Percentiles rank a stretch among this genome's conserved stretches.
Evolutionary conservation across 1,140 invertebrate genomes (phyloP).

Genomic region (Metaphire vulgaris): DNA sequence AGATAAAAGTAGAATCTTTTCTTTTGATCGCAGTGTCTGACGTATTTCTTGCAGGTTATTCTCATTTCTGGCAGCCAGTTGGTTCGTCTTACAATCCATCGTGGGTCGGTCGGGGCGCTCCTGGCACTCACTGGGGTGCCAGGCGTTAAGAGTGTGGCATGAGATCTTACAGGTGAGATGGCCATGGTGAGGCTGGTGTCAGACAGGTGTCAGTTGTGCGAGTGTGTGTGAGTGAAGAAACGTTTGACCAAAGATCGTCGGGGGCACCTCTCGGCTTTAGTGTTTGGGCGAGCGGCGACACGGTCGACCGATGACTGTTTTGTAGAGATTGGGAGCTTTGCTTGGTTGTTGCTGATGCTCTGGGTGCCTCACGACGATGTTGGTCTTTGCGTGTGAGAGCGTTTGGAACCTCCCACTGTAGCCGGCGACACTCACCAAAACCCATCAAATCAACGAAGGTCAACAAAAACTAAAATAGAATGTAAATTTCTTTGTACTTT

Average conservation of each 20-base stretch:
- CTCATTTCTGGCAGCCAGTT: not conserved
- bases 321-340: no score
- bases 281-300: no score
- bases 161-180: not conserved
- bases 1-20: no score
- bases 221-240: not conserved
- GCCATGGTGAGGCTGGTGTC: not conserved
- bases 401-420: conserved; percentile 1
- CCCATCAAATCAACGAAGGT: not conserved
- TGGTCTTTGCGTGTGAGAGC: not conserved
- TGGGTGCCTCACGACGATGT: not conserved
- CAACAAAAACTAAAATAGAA: not conserved
- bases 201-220: conserved; percentile 1
- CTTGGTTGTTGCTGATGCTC: no score
- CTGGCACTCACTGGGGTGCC: not conserved
- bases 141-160: not conserved
- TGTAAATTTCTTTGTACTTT: not conserved
- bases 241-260: not conserved
- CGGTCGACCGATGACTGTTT: no score
- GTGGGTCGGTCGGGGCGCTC: not conserved
- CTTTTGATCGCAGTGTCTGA: no score
- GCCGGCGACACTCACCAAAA: not conserved
- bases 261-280: not conserved
- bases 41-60: not conserved
- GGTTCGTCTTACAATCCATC: not conserved